Evolutionary conservation across 2,113 vertebrate species (phyloP).

Genomic region (Brachirus orientalis): DNA sequence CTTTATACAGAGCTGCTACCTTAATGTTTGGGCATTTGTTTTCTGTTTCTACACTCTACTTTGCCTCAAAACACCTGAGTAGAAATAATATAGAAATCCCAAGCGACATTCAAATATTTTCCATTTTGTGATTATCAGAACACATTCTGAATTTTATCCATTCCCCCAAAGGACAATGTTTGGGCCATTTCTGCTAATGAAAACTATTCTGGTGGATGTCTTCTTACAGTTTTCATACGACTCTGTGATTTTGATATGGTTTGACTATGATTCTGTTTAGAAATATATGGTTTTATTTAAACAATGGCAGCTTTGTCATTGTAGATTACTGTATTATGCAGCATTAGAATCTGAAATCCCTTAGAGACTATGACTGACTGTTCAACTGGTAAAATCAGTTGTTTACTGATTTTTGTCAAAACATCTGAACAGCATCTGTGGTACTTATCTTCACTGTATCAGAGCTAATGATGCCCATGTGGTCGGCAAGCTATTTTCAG

Average conservation of each 20-base stretch:
- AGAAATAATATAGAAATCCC: no score
- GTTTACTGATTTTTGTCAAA: conserved; percentile 16
- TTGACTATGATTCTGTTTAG: not conserved
- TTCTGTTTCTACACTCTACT: no score
- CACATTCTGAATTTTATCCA: conserved; percentile 30
- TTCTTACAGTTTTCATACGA: not conserved
- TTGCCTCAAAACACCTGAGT: no score
- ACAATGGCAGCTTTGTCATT: not conserved
- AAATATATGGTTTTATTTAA: not conserved
- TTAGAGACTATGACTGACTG: conserved; percentile 13
- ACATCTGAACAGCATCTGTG: conserved; percentile 43
- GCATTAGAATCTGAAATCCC: not conserved
- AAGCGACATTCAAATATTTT: not conserved
- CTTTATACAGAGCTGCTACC: not conserved
- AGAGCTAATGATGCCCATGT: conserved; percentile 43
- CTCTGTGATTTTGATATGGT: not conserved
- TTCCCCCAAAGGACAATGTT: conserved; percentile 18
- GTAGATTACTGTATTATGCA: not conserved
- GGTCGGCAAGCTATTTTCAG: conserved; percentile 31
- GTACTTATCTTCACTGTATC: not conserved
- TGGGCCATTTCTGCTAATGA: conserved; percentile 3
- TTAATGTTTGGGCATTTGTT: not conserved
- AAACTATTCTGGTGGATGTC: conserved; percentile 11
- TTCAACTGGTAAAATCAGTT: conserved; percentile 30
- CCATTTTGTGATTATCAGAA: conserved; percentile 41